Percentiles rank a stretch among this genome's conserved stretches.
These are phyloP conservation scores for Notodonta ziczac DNA, from an alignment of 2,888 invertebrate species.

Conservation along the genomic window DNA sequence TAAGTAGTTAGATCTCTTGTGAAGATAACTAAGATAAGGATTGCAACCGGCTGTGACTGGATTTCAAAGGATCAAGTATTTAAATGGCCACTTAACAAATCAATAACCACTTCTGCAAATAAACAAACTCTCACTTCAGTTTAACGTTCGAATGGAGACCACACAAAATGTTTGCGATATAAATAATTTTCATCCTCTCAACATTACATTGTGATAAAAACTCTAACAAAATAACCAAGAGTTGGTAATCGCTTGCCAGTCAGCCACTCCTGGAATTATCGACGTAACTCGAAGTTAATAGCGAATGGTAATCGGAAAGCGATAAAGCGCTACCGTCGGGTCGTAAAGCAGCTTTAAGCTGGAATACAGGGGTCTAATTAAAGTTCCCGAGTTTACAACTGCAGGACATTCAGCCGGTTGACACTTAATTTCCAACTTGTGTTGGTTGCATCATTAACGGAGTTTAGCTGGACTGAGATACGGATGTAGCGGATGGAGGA, in stretches of 20 bases:
- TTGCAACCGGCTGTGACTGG: neutral
- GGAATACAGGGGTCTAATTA: slow-evolving; percentile 40
- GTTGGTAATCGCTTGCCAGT: slow-evolving; percentile 12
- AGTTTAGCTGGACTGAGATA: slow-evolving; percentile 13
- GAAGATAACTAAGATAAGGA: no score
- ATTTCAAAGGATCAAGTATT: neutral
- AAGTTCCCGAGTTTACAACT: slow-evolving; percentile 36
- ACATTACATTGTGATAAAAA: slow-evolving; percentile 9
- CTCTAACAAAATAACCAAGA: neutral
- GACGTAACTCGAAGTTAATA: slow-evolving; percentile 21
- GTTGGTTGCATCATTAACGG: slow-evolving; percentile 38
- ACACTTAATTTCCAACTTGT: slow-evolving; percentile 41
- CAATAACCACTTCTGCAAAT: slow-evolving; percentile 1
- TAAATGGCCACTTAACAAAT: neutral
- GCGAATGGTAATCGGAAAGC: slow-evolving; percentile 43
- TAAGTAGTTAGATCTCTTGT: no score
- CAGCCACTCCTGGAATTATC: slow-evolving; percentile 17
- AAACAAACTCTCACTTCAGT: neutral
- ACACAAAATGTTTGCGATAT: slow-evolving; percentile 1
- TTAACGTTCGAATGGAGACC: neutral
- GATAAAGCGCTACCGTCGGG: slow-evolving; percentile 39
- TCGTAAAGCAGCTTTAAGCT: slow-evolving; percentile 34
- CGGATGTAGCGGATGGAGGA: slow-evolving; percentile 1
- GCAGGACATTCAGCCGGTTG: slow-evolving; percentile 38
- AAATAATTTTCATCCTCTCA: neutral